Evolutionary conservation across 2,888 invertebrate genomes (phyloP).

Genomic region (Hirtodrosophila histrioides): DNA sequence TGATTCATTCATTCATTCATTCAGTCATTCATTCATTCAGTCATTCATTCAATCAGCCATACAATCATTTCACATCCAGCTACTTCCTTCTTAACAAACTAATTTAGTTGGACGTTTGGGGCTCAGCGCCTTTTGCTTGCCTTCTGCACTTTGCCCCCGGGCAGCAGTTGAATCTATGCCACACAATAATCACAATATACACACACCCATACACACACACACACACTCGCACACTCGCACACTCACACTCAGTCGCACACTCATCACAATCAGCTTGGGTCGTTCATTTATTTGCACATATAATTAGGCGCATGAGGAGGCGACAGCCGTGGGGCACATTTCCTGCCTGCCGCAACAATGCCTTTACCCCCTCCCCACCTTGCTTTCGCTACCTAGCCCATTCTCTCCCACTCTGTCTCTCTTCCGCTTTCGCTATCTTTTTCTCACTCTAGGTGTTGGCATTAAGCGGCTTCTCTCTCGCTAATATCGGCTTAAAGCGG

Average conservation of each 20-base stretch:
- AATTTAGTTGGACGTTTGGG: slow-evolving; percentile 54
- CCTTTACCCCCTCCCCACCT: background rate
- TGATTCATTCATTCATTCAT: slow-evolving; percentile 3
- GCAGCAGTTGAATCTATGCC: slow-evolving; percentile 42
- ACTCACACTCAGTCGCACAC: slow-evolving; percentile 37
- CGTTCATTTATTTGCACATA: slow-evolving; percentile 79
- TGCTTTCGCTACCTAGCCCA: background rate
- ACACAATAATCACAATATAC: slow-evolving; percentile 30
- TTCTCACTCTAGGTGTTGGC: slow-evolving; percentile 21
- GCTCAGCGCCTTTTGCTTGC: slow-evolving; percentile 24
- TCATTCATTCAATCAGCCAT: slow-evolving; percentile 28
- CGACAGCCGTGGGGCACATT: slow-evolving; percentile 63
- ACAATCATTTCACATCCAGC: slow-evolving; percentile 40
- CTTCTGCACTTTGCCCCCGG: slow-evolving; percentile 15
- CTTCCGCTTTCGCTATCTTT: background rate
- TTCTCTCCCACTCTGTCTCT: background rate
- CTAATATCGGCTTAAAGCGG: slow-evolving; percentile 25
- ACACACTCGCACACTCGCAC: slow-evolving; percentile 9
- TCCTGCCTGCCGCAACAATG: slow-evolving; percentile 47
- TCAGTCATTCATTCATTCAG: slow-evolving; percentile 12
- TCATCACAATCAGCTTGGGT: slow-evolving; percentile 65
- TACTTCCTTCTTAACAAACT: slow-evolving; percentile 58
- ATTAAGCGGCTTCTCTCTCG: slow-evolving; percentile 16
- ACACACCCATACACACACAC: slow-evolving; percentile 8
- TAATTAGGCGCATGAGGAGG: slow-evolving; percentile 75